Base-by-base conservation (phyloP, 2,113 vertebrate genomes). In the Microcebus jonahi region DNA sequence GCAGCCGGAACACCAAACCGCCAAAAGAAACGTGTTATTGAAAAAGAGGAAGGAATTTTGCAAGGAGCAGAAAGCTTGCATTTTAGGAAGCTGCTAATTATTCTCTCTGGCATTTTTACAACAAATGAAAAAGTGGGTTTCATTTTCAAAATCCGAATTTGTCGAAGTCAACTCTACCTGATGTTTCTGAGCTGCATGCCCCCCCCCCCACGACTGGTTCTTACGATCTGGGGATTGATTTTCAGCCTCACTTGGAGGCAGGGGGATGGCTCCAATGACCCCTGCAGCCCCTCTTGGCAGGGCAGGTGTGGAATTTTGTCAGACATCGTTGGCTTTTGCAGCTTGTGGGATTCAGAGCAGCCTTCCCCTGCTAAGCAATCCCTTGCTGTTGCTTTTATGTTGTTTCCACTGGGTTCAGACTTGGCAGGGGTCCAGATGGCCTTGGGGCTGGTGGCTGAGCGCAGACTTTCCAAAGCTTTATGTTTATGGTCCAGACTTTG, bases 351-450 rank as follows among this genome's bases (percentile, higher is more conserved):
- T 50, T 23, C 55, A 3, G n/a, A 9, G 31, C 55, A 2, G 27
- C 59, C 34, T 83, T 88, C 86, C 86, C 36, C 1, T 5, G 36
- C 80, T 27, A 23, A 53, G 77, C 15, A 1, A 11, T 31, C 17
- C n/a, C 63, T 80, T 5, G 80, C 61, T 34, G 17, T 86, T 61
- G 77, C 59, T 39, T 88, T 65, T 29, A 10, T 63, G 50, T 76
- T 57, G 48, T 76, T 95, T 84, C 48, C 63, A 10, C 13, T 10
- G 18, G 39, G 29, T 80, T 80, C 77, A 68, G 39, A 55, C 73
- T 76, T 84, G 91, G 83, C 97, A 81, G 39, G 81, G 42, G 21
- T 67, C 77, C 87, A 76, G 61, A 57, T 25, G 92, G 95, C 97
- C 89, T 94, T 67, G 76, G 95, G 91, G 91, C 77, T 91, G 71